Base-by-base conservation (phyloP, 2,888 invertebrate genomes). In the Drymonia ruficornis region DNA sequence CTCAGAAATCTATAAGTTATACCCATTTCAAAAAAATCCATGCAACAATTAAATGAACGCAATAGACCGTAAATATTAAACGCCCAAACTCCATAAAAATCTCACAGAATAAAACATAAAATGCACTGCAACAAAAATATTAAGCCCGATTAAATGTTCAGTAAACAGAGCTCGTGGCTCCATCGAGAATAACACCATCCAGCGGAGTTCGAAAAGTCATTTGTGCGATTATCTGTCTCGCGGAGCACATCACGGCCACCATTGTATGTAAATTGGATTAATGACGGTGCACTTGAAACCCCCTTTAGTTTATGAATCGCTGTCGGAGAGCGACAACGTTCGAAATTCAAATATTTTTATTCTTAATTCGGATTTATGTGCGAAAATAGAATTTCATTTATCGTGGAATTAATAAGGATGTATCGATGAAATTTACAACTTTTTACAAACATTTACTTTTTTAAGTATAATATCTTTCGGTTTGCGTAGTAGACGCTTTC, bases 211-310 rank as follows among this genome's bases (percentile, higher is more conserved):
- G 79, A 83, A 89, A 89, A 89, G 89, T 90, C 84, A 89, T 90
- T 88, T 86, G 82, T 79, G 67, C 84, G 87, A 89, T 90, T 90
- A 87, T 89, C 86, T 84, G 86, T 84, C 83, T 84, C 84, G 78
- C 80, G 80, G 78, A 87, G 86, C 86, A 81, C 84, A 82, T 85
- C 84, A 81, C 74, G 72, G 69, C 68, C 66, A 66, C 74, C 79
- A 81, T 84, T 86, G 86, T 87, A 81, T 86, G 83, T 84, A 85
- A 85, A 87, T 87, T 86, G 83, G 87, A 86, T 86, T 84, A 87
- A 88, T 86, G 84, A 81, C 76, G 78, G 72, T 78, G 81, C 82
- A 80, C 78, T 81, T 78, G 74, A 76, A 71, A 67, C 74, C 71
- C 75, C 70, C 76, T 78, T 72, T 68, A 69, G 66, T 77, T 69